Conservation (phyloP, 2,113 vertebrate genomes). For the Perca fluviatilis region DNA sequence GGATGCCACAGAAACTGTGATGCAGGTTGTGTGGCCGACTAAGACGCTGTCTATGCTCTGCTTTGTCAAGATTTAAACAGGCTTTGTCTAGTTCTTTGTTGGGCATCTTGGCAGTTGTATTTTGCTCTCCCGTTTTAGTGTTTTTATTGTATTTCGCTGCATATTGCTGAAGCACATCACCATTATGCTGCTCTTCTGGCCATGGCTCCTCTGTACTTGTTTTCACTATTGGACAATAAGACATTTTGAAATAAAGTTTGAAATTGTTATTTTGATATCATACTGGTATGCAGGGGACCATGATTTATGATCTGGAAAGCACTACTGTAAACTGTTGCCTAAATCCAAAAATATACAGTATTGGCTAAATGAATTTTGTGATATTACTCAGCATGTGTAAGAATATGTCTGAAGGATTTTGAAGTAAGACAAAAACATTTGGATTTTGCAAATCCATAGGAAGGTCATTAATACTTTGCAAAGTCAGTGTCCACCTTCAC, state of each 20-base stretch:
- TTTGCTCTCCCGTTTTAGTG: neutral
- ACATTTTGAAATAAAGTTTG: neutral
- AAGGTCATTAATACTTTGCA: neutral
- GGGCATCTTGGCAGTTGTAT: neutral
- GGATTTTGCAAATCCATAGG: neutral
- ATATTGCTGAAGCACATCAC: neutral
- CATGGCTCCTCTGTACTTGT: neutral
- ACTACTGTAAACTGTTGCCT: neutral
- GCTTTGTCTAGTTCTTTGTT: neutral
- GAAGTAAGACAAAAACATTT: neutral
- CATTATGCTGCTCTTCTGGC: neutral
- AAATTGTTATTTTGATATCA: neutral
- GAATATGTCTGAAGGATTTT: neutral
- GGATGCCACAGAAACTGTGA: neutral
- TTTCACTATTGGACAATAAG: neutral
- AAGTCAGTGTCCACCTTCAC: neutral
- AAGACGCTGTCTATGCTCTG: neutral
- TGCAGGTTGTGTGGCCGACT: constrained; percentile 6
- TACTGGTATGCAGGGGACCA: neutral
- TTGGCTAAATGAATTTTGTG: neutral
- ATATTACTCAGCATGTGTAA: constrained; percentile 7
- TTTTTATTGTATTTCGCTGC: neutral
- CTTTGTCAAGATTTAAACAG: neutral
- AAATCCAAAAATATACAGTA: neutral
- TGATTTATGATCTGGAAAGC: neutral